These are phyloP conservation scores for Hyles vespertilio DNA, from an alignment of 1,140 invertebrate species.

Conservation along the genomic window DNA sequence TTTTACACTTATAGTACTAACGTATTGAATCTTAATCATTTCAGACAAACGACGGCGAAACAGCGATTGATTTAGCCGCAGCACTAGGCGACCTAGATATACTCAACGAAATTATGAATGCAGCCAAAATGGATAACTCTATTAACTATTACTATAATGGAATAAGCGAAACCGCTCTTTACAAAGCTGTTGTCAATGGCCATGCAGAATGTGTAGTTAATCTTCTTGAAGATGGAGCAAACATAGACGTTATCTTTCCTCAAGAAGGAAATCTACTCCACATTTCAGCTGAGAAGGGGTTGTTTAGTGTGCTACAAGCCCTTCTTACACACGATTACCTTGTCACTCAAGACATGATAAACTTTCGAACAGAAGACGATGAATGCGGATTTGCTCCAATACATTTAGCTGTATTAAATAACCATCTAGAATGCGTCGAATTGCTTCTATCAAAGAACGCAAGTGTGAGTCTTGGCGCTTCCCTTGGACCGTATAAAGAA, in stretches of 20 bases:
- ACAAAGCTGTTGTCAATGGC: conserved; percentile 69
- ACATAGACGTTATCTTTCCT: conserved; percentile 48
- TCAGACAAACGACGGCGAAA: conserved; percentile 78
- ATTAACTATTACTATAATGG: conserved; percentile 62
- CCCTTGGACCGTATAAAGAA: conserved; percentile 51
- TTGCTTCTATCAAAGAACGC: conserved; percentile 78
- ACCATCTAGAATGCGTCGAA: conserved; percentile 79
- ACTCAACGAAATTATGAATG: conserved; percentile 78
- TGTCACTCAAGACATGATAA: conserved; percentile 37
- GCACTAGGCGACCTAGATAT: conserved; percentile 78
- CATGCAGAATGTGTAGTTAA: conserved; percentile 65
- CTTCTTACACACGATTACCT: conserved; percentile 52
- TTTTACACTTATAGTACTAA: too few species aligned
- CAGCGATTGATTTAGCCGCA: conserved; percentile 77
- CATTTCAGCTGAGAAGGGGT: conserved; percentile 58
- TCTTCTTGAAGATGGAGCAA: conserved; percentile 68
- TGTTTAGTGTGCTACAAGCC: conserved; percentile 53
- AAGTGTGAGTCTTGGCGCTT: conserved; percentile 49
- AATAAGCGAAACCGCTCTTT: conserved; percentile 73
- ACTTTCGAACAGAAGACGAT: conserved; percentile 38
- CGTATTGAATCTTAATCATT: conserved; percentile 9
- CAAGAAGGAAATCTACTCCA: conserved; percentile 66
- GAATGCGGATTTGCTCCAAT: conserved; percentile 76
- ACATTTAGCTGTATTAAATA: conserved; percentile 82
- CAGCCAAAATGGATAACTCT: conserved; percentile 56